These are phyloP conservation scores for Cantharis rustica DNA, from an alignment of 2,888 invertebrate species.

Conservation along the genomic window DNA sequence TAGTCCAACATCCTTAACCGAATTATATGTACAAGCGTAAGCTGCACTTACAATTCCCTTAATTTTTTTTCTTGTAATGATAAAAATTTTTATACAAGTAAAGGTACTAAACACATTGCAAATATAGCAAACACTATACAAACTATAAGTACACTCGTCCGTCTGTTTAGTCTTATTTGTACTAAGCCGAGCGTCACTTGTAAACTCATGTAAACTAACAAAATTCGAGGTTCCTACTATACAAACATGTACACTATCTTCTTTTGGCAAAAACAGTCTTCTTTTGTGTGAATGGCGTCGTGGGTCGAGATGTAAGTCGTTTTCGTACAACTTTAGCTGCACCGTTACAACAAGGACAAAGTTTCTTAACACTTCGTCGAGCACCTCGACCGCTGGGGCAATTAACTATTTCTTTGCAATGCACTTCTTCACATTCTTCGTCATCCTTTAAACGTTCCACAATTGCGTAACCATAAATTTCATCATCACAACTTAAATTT, in stretches of 20 bases:
- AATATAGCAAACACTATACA: slow-evolving; percentile 51
- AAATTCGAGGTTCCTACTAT: slow-evolving; percentile 7
- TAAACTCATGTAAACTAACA: slow-evolving; percentile 28
- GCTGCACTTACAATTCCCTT: slow-evolving; percentile 48
- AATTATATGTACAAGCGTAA: slow-evolving; percentile 53
- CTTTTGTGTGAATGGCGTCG: slow-evolving; percentile 51
- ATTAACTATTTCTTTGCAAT: slow-evolving; percentile 45
- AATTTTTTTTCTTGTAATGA: slow-evolving; percentile 50
- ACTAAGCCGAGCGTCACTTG: slow-evolving; percentile 53
- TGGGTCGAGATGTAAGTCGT: slow-evolving; percentile 49
- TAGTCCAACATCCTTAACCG: background rate
- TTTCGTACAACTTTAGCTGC: slow-evolving; percentile 39
- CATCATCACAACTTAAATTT: slow-evolving; percentile 41
- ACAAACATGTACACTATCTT: slow-evolving; percentile 53
- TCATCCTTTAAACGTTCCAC: slow-evolving; percentile 47
- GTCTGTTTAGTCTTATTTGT: slow-evolving; percentile 44
- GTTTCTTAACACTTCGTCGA: slow-evolving; percentile 50
- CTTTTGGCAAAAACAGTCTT: slow-evolving; percentile 53
- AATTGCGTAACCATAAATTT: slow-evolving; percentile 44
- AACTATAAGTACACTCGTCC: slow-evolving; percentile 9
- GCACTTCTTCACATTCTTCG: slow-evolving; percentile 45
- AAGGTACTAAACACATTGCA: slow-evolving; percentile 54
- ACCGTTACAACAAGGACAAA: slow-evolving; percentile 54
- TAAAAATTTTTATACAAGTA: slow-evolving; percentile 50
- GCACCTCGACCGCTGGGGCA: slow-evolving; percentile 49